phyloP scores from a whole-genome alignment of 2,888 invertebrate genomes.

The Lymantria dispar region DNA sequence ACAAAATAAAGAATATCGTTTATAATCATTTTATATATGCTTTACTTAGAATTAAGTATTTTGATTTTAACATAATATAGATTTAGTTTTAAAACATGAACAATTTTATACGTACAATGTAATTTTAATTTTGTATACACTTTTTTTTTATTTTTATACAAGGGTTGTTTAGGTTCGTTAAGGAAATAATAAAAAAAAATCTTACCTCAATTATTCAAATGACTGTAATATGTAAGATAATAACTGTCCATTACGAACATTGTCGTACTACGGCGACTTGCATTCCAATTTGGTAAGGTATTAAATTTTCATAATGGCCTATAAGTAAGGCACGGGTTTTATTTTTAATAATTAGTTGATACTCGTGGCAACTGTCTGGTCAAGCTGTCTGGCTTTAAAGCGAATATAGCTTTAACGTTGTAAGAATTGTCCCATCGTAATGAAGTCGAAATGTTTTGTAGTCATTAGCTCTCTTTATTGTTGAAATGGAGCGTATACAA shows the following conservation, averaged over 20 bases:
- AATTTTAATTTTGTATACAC: slow-evolving; percentile 50
- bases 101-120: slow-evolving; percentile 61
- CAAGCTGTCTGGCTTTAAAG: slow-evolving; percentile 37
- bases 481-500: slow-evolving; percentile 14
- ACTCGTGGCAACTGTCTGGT: slow-evolving; percentile 23
- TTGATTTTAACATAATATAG: slow-evolving; percentile 42
- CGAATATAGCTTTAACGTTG: slow-evolving; percentile 65
- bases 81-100: slow-evolving; percentile 43
- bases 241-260: slow-evolving; percentile 38
- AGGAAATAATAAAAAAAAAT: slow-evolving; percentile 51
- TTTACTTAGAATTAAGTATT: slow-evolving; percentile 65
- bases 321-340: slow-evolving; percentile 27
- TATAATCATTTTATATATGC: slow-evolving; percentile 73
- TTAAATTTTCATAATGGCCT: slow-evolving; percentile 33
- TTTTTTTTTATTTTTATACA: slow-evolving; percentile 45
- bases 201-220: slow-evolving; percentile 63
- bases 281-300: slow-evolving; percentile 40
- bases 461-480: slow-evolving; percentile 65
- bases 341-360: slow-evolving; percentile 17
- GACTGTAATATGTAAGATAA: slow-evolving; percentile 58
- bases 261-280: slow-evolving; percentile 15
- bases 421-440: slow-evolving; percentile 69
- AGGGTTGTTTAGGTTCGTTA: slow-evolving; percentile 58
- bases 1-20: slow-evolving; percentile 71
- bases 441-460: slow-evolving; percentile 59